A percentile compares a stretch with the other conserved stretches of the same genome.
phyloP scores from a whole-genome alignment of 2,797 vertebrate genomes.

The Falco peregrinus region DNA sequence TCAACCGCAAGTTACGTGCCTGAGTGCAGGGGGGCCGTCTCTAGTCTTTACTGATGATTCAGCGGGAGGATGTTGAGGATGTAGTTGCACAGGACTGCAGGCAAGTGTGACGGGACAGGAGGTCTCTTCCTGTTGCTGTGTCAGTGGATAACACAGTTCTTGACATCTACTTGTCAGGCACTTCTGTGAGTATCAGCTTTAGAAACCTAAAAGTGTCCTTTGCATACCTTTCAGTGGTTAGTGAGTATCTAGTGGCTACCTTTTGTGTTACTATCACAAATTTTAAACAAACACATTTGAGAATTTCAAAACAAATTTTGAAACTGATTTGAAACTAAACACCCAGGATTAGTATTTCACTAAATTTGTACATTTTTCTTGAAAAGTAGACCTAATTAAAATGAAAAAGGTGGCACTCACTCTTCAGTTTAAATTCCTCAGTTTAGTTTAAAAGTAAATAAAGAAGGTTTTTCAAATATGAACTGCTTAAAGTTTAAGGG shows the following conservation, averaged over 20 bases:
- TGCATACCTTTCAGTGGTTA: not conserved
- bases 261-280: not conserved
- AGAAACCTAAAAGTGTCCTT: not conserved
- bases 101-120: not conserved
- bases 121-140: not conserved
- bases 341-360: not conserved
- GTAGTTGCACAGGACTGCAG: not conserved
- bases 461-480: not conserved
- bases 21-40: not conserved
- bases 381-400: not conserved
- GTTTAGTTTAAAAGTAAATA: not conserved
- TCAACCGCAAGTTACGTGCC: not conserved
- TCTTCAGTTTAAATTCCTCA: not conserved
- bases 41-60: not conserved
- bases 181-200: not conserved
- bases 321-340: not conserved
- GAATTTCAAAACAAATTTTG: too few relatives aligned
- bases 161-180: not conserved
- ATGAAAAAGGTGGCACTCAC: not conserved
- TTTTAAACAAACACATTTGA: not conserved
- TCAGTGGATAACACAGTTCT: not conserved
- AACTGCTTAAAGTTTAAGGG: not conserved
- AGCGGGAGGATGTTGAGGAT: not conserved
- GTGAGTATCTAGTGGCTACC: not conserved
- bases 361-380: not conserved